Evolutionary conservation across 2,888 invertebrate genomes (phyloP).

Genomic region (Lysandra coridon): DNA sequence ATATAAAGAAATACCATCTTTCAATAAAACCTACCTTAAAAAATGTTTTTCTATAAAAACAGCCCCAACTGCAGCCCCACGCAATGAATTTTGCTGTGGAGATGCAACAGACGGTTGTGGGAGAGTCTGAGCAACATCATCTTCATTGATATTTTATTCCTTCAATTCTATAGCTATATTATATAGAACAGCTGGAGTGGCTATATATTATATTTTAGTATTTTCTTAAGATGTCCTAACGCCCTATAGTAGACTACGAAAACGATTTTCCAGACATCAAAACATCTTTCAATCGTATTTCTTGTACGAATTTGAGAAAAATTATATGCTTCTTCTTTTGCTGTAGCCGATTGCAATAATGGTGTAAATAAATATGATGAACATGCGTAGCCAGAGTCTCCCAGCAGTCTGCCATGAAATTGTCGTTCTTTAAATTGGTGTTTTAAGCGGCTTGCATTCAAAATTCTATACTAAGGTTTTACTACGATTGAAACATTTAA

Average conservation of each 20-base stretch:
- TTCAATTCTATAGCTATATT: no score
- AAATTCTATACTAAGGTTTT: no score
- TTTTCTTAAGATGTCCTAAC: slow-evolving; percentile 27
- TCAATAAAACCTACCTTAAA: background rate
- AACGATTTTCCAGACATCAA: slow-evolving; percentile 33
- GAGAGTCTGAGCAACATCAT: background rate
- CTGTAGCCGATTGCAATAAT: background rate
- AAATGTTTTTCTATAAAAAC: slow-evolving; percentile 1
- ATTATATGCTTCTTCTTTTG: slow-evolving; percentile 12
- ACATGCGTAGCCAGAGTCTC: slow-evolving; percentile 17
- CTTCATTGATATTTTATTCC: background rate
- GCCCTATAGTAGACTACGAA: slow-evolving; percentile 30
- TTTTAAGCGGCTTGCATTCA: slow-evolving; percentile 32
- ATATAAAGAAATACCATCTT: no score
- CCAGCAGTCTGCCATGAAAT: slow-evolving; percentile 25
- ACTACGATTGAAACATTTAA: no score
- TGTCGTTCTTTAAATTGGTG: slow-evolving; percentile 37
- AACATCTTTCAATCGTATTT: slow-evolving; percentile 13
- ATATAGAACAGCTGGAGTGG: slow-evolving; percentile 9
- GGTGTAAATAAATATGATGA: slow-evolving; percentile 24
- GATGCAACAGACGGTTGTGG: background rate
- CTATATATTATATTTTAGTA: slow-evolving; percentile 26
- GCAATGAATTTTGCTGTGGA: slow-evolving; percentile 2
- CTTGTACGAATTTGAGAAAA: background rate
- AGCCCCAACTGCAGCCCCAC: background rate